Percentiles rank a stretch among this genome's conserved stretches.
These are phyloP conservation scores for Epinephelus fuscoguttatus DNA, from an alignment of 2,113 vertebrate genomes.

Conservation along the genomic window DNA sequence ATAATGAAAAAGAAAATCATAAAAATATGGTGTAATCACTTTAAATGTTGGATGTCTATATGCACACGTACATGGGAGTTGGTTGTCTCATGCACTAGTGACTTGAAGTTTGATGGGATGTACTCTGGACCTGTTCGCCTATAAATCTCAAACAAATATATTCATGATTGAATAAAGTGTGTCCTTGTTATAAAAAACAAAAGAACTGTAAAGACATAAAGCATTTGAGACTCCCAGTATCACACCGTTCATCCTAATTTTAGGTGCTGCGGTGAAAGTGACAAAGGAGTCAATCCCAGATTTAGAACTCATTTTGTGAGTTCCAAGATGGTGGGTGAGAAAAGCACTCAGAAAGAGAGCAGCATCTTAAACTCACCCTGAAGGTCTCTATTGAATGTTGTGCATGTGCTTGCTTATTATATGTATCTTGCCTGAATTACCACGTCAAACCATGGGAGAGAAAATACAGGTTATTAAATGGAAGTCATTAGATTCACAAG, in stretches of 20 bases:
- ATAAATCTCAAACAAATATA: neutral
- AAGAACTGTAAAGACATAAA: neutral
- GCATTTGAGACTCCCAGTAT: neutral
- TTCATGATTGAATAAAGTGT: neutral
- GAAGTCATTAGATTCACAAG: slow-evolving; percentile 23
- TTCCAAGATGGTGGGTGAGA: slow-evolving; percentile 3
- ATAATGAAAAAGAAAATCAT: neutral
- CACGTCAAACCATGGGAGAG: neutral
- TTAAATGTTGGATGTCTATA: neutral
- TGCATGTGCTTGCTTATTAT: slow-evolving; percentile 1
- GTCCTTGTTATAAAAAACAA: neutral
- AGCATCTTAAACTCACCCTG: neutral
- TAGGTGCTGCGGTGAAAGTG: slow-evolving; percentile 4
- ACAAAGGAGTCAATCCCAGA: slow-evolving; percentile 9
- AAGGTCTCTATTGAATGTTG: neutral
- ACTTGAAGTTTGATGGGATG: neutral
- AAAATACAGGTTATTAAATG: slow-evolving; percentile 19
- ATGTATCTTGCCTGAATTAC: slow-evolving; percentile 1
- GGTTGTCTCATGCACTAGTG: neutral
- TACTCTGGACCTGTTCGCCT: neutral
- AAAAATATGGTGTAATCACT: neutral
- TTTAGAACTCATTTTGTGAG: neutral
- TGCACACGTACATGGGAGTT: neutral
- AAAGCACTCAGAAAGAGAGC: neutral
- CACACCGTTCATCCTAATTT: slow-evolving; percentile 4